Base-by-base conservation (phyloP, 2,797 vertebrate genomes). In the Danio albolineatus region DNA sequence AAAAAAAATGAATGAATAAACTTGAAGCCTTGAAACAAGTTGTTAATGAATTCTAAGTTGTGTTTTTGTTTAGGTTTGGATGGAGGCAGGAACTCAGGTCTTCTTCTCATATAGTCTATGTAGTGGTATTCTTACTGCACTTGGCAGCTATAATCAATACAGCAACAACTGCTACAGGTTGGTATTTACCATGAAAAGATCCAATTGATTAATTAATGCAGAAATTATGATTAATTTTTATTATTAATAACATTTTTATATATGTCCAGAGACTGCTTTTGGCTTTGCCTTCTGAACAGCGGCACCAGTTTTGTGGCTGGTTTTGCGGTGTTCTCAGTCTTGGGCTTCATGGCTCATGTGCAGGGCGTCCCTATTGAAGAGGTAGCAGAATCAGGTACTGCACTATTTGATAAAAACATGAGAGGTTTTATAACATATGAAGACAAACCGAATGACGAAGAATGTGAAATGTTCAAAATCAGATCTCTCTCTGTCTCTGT, bases 151-250 rank as follows among this genome's bases (percentile, higher is more conserved):
- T 13, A 91, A 88, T 76, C 0, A 73, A 0, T 69, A 85, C 83
- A 77, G 85, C 48, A 90, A 88, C 82, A 87, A 90, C 84, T 90
- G 88, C 56, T 89, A 88, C 53, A 91, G 72, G 88, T 90, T 21
- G 53, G 84, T 10, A 51, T 16, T 54, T 28, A 28, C 28, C 28
- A 28, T 28, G 5, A 4, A 19, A 74, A 36, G 0, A 36, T 59
- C 17, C 10, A 13, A 19, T 28, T 28, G 12, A 43, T 7, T 9
- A 36, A 28, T 36, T n/a, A 39, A 10, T n/a, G 16, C 7, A 36
- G 13, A 49, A 19, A n/a, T 54, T 0, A 59, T 28, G 36, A 6
- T 5, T 4, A 38, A 1, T n/a, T n/a, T n/a, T n/a, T n/a, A n/a
- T n/a, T n/a, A n/a, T n/a, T n/a, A n/a, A n/a, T n/a, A n/a, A 19